A percentile compares a stretch with the other conserved stretches of the same genome.
These are phyloP conservation scores for Cosmia pyralina DNA, from an alignment of 2,888 invertebrate species.

Conservation along the genomic window DNA sequence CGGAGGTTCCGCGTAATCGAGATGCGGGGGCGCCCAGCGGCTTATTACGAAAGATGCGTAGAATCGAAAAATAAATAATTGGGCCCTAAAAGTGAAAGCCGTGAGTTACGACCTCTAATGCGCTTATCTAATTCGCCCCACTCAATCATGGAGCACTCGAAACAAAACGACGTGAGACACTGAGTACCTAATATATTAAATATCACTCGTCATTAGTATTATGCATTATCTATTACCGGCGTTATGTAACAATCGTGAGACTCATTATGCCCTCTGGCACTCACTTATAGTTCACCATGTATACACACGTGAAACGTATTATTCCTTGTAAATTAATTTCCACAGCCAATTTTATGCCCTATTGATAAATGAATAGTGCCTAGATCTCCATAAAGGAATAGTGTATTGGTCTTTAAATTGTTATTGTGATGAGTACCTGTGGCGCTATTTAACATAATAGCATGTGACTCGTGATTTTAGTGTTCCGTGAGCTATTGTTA, in stretches of 20 bases:
- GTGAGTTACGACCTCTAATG: constrained; percentile 76
- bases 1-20: constrained; percentile 50
- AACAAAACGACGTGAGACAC: constrained; percentile 76
- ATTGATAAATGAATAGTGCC: constrained; percentile 42
- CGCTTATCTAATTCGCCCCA: constrained; percentile 86
- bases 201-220: constrained; percentile 87
- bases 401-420: constrained; percentile 33
- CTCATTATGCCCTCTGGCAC: constrained; percentile 80
- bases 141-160: constrained; percentile 81
- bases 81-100: constrained; percentile 86
- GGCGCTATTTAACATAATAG: constrained; percentile 59
- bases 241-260: constrained; percentile 83
- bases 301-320: constrained; percentile 60
- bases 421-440: constrained; percentile 47
- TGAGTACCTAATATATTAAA: constrained; percentile 84
- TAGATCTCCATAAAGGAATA: constrained; percentile 31
- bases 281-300: constrained; percentile 72
- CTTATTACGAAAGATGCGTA: constrained; percentile 64
- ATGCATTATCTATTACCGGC: constrained; percentile 85
- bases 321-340: constrained; percentile 51
- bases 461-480: constrained; percentile 55
- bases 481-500: constrained; percentile 49
- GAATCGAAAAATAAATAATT: constrained; percentile 68
- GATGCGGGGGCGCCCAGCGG: constrained; percentile 37
- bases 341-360: constrained; percentile 44